Evolutionary conservation across 2,113 vertebrate species (phyloP).

Genomic region (Empidonax alnorum): DNA sequence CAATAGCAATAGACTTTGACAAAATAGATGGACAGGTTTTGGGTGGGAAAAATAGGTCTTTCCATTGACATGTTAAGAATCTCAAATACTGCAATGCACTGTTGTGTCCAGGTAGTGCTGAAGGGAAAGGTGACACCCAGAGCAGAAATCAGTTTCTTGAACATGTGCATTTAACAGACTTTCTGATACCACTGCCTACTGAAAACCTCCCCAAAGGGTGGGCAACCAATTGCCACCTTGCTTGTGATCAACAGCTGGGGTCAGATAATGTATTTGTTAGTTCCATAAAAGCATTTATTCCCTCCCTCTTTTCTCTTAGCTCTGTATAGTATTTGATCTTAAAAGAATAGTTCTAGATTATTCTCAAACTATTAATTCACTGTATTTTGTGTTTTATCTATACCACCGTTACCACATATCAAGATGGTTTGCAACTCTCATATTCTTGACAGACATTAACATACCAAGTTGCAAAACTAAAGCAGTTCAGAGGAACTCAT

Average conservation of each 20-base stretch:
- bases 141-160: background rate
- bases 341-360: background rate
- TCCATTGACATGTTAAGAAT: background rate
- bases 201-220: background rate
- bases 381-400: background rate
- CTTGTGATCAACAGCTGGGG: background rate
- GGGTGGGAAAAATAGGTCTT: background rate
- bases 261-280: background rate
- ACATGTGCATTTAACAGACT: background rate
- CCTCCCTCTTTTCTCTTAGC: background rate
- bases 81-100: background rate
- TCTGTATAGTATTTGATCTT: background rate
- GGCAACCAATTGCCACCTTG: background rate
- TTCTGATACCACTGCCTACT: background rate
- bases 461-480: background rate
- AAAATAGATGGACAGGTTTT: background rate
- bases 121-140: background rate
- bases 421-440: background rate
- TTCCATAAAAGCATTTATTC: background rate
- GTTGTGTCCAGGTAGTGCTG: background rate
- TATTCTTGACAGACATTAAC: background rate
- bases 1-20: background rate
- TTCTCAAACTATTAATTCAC: background rate
- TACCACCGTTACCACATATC: accelerated
- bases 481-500: background rate